A percentile compares a stretch with the other conserved stretches of the same genome.
Evolutionary conservation across 2,888 invertebrate species (phyloP).

Genomic region (Hemithea aestivaria): DNA sequence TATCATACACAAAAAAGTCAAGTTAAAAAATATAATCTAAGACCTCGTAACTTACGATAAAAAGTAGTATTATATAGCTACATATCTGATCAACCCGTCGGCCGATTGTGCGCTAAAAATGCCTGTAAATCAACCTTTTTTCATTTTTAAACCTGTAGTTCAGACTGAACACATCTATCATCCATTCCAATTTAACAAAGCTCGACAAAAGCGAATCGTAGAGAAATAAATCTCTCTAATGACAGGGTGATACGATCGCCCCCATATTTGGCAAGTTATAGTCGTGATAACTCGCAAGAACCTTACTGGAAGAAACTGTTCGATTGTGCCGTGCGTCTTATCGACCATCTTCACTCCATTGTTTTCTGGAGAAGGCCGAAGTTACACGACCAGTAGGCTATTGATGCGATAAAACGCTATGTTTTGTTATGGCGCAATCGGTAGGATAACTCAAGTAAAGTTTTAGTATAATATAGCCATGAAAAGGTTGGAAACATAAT

Average conservation of each 20-base stretch:
- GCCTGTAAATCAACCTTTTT: no score
- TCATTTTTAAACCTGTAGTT: no score
- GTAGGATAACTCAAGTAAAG: no score
- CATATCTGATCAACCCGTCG: no score
- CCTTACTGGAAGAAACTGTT: slow-evolving; percentile 43
- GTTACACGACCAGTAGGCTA: background rate
- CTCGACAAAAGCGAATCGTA: slow-evolving; percentile 5
- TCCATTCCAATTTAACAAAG: slow-evolving; percentile 1
- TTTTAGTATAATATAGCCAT: no score
- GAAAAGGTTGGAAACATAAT: no score
- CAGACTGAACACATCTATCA: background rate
- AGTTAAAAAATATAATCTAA: no score
- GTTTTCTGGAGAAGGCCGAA: slow-evolving; percentile 31
- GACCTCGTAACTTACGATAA: no score
- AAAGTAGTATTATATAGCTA: no score
- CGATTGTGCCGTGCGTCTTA: slow-evolving; percentile 39
- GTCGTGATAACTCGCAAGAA: slow-evolving; percentile 23
- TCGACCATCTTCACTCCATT: slow-evolving; percentile 42
- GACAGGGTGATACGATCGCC: slow-evolving; percentile 23
- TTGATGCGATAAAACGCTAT: slow-evolving; percentile 1
- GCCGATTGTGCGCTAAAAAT: no score
- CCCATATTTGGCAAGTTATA: slow-evolving; percentile 18
- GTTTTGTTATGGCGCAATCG: no score
- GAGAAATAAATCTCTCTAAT: slow-evolving; percentile 23
- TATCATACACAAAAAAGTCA: no score